Base-by-base conservation (phyloP, 2,888 invertebrate species). In the Noctua janthina region DNA sequence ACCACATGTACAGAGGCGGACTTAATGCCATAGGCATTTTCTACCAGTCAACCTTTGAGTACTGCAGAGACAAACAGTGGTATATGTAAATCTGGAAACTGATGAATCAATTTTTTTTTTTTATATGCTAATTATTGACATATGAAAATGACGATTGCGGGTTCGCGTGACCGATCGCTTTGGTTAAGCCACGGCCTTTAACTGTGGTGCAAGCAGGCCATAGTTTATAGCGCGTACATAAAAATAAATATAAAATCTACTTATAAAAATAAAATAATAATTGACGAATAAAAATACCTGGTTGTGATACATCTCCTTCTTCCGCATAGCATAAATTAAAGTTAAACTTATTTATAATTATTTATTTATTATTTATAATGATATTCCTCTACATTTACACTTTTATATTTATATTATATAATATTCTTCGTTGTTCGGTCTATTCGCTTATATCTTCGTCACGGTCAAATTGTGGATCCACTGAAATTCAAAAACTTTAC, bases 231-330 rank as follows among this genome's bases (percentile, higher is more conserved):
- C 59, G 29, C 13, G 13, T 49, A 35, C 35, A 35, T 11, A 39
- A 29, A 74, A 46, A 10, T 35, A 35, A 35, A 59, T n/a, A 70
- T 23, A 17, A 20, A 1, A 66, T 20, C 35, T 46, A 72, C 10
- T 0, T 20, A 66, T 5, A 59, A 62, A 17, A 29, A 29, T 29
- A 29, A 64, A 54, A 64, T 29, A 75, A 73, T 29, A 66, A 74
- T 62, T 54, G 17, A 7, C 29, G 49, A 59, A 74, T 74, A 13
- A 83, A 68, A 85, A 74, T 97, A 98, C 98, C 98, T 98, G 97
- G 97, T 90, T 97, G 97, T 74, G 97, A 97, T 91, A 97, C 96
- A 94, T 98, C 97, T 91, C 97, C 97, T 96, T 98, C 97, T 97
- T 94, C 90, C 88, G 90, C 83, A 84, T 88, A 81, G 94, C 93